phyloP scores from a whole-genome alignment of 2,888 invertebrate species.

The Zeuzera pyrina region DNA sequence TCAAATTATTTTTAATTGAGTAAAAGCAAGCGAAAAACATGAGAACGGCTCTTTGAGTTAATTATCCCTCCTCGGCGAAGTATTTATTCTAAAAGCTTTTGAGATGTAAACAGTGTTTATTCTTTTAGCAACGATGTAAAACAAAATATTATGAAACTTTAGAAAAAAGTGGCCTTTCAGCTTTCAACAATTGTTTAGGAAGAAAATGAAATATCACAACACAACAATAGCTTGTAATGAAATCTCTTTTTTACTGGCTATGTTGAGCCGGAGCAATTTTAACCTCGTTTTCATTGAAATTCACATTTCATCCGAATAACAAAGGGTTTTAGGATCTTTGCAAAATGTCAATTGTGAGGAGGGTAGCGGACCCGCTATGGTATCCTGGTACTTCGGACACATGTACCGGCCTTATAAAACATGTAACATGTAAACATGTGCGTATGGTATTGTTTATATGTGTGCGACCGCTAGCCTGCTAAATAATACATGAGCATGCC shows the following conservation, averaged over 20 bases:
- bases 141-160: slow-evolving; percentile 41
- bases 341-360: slow-evolving; percentile 61
- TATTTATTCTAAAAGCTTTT: slow-evolving; percentile 36
- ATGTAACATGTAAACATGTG: slow-evolving; percentile 29
- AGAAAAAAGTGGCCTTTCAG: slow-evolving; percentile 35
- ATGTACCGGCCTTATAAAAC: slow-evolving; percentile 28
- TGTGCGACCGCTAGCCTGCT: slow-evolving; percentile 31
- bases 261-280: slow-evolving; percentile 52
- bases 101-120: slow-evolving; percentile 20
- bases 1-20: slow-evolving; percentile 67
- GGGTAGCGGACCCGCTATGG: slow-evolving; percentile 38
- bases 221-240: slow-evolving; percentile 60
- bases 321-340: slow-evolving; percentile 57
- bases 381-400: slow-evolving; percentile 28
- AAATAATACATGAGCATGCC: slow-evolving; percentile 62
- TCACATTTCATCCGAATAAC: slow-evolving; percentile 57
- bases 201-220: slow-evolving; percentile 56
- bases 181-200: slow-evolving; percentile 42
- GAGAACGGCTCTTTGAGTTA: slow-evolving; percentile 47
- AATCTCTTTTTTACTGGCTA: slow-evolving; percentile 50
- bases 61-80: slow-evolving; percentile 46
- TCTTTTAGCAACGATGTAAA: slow-evolving; percentile 9
- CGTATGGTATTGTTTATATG: slow-evolving; percentile 8
- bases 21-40: slow-evolving; percentile 56
- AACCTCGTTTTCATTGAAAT: slow-evolving; percentile 64